phyloP scores from a whole-genome alignment of 2,797 vertebrate species.

The Gymnothorax reevesii region DNA sequence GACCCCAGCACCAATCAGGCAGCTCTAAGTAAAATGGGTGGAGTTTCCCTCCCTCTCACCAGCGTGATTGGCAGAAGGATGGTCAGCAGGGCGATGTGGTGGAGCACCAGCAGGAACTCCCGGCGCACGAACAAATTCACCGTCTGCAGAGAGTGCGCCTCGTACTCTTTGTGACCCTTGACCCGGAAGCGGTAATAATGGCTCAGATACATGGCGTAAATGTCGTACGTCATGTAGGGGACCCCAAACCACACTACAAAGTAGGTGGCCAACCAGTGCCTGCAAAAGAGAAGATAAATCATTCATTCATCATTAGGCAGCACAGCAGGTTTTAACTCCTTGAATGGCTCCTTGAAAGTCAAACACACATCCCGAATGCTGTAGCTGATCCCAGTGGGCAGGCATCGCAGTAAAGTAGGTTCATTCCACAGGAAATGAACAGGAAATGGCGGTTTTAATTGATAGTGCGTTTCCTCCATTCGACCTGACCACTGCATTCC shows the following conservation, averaged over 20 bases:
- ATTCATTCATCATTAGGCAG: neutral
- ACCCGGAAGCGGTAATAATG: slow-evolving; percentile 87
- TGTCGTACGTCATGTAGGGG: slow-evolving; percentile 95
- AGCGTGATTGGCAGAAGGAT: slow-evolving; percentile 87
- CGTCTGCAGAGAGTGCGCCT: slow-evolving; percentile 73
- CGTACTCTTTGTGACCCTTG: slow-evolving; percentile 72
- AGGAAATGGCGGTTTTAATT: neutral
- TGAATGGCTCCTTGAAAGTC: neutral
- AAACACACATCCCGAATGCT: neutral
- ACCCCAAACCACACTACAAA: slow-evolving; percentile 88
- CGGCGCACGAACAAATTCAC: slow-evolving; percentile 81
- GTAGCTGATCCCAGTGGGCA: neutral
- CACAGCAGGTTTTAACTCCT: neutral
- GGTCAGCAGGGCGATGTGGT: slow-evolving; percentile 88
- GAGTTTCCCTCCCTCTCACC: slow-evolving; percentile 70
- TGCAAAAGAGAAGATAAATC: slow-evolving; percentile 53
- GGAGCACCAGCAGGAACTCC: slow-evolving; percentile 90
- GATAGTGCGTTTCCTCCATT: too few species aligned
- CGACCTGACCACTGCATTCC: neutral
- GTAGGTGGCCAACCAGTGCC: slow-evolving; percentile 89
- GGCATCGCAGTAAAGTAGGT: neutral
- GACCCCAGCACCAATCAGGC: neutral
- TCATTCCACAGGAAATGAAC: neutral
- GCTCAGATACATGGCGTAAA: slow-evolving; percentile 94
- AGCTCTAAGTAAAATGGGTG: neutral